phyloP scores from a whole-genome alignment of 2,113 vertebrate species.

The Myrmecophaga tridactyla region DNA sequence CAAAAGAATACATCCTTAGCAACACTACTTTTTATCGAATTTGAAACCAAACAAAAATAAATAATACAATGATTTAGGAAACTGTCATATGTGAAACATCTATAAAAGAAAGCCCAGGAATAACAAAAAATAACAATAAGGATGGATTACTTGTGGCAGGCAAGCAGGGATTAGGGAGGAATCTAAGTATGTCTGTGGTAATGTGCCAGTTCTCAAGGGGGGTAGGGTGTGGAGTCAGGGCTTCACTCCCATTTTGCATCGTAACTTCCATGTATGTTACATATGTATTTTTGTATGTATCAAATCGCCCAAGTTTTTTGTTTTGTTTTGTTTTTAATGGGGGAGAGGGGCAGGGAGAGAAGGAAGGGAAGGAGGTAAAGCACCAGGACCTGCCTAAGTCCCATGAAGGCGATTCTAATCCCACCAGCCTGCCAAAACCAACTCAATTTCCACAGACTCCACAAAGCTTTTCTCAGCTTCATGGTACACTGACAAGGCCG shows the following conservation, averaged over 20 bases:
- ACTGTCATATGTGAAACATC: neutral
- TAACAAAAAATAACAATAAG: neutral
- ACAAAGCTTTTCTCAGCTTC: neutral
- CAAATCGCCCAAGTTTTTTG: neutral
- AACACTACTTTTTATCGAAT: neutral
- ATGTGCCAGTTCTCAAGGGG: neutral
- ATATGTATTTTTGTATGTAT: neutral
- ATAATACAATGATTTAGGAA: neutral
- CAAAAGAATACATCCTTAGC: neutral
- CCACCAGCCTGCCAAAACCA: neutral
- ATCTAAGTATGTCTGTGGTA: neutral
- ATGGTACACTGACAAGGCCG: neutral
- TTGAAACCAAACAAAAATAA: constrained; percentile 2
- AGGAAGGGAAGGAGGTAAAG: neutral
- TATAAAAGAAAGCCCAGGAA: neutral
- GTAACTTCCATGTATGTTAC: neutral
- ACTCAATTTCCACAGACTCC: neutral
- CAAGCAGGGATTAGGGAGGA: neutral
- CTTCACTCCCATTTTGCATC: neutral
- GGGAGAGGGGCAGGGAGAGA: neutral
- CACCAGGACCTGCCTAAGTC: neutral
- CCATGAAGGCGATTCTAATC: neutral
- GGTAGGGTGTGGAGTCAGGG: no score
- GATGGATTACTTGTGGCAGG: constrained; percentile 1
- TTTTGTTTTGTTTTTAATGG: neutral